phyloP scores from a whole-genome alignment of 2,888 invertebrate genomes.

The Leptopterna dolabrata region DNA sequence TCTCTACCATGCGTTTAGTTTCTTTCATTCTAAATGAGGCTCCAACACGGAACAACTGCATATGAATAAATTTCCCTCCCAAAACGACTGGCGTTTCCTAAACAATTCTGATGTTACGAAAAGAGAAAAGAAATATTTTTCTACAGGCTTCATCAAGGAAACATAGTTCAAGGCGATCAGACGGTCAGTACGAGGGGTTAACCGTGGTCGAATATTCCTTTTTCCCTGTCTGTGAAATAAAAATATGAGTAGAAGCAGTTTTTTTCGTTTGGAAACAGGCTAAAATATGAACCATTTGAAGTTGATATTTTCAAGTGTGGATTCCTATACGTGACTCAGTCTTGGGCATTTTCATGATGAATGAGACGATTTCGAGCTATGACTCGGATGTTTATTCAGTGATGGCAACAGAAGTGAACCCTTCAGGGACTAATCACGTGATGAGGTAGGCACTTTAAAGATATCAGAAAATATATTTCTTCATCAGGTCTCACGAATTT shows the following conservation, averaged over 20 bases:
- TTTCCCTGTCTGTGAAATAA: constrained; percentile 44
- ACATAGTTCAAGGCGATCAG: constrained; percentile 34
- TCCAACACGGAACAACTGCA: not conserved
- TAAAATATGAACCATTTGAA: not conserved
- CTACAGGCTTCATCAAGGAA: constrained; percentile 31
- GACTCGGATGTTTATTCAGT: too few species aligned
- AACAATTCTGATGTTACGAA: not conserved
- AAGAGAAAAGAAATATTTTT: not conserved
- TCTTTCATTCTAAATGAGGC: not conserved
- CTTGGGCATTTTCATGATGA: too few species aligned
- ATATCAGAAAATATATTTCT: too few species aligned
- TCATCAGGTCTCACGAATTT: too few species aligned
- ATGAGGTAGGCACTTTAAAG: too few species aligned
- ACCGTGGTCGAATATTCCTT: constrained; percentile 34
- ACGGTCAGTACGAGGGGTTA: constrained; percentile 22
- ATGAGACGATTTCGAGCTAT: too few species aligned
- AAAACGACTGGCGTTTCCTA: not conserved
- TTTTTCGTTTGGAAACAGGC: not conserved
- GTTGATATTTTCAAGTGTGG: not conserved
- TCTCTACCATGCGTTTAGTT: not conserved
- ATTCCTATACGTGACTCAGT: not conserved
- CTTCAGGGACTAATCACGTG: too few species aligned
- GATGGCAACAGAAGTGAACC: too few species aligned
- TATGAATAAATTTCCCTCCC: not conserved
- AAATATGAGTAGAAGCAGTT: constrained; percentile 17